Base-by-base conservation (phyloP, 2,888 invertebrate species). In the Drosophila diplacantha region DNA sequence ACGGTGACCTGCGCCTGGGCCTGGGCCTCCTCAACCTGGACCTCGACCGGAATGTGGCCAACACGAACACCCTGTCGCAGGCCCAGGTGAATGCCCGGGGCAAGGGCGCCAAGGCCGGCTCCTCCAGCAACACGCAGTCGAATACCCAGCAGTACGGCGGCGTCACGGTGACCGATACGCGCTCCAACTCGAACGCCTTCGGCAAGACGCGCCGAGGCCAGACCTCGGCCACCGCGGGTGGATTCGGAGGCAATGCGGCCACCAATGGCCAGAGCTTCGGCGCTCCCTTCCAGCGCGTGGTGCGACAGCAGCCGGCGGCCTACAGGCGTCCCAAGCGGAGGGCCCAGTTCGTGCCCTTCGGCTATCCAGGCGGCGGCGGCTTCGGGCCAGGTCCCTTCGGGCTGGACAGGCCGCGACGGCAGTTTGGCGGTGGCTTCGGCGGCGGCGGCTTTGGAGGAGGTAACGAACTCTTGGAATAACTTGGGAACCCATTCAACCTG, bases 11-110 rank as follows among this genome's bases (percentile, higher is more conserved):
- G 2, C 71, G 75, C 0, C 44, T 88, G 0, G 85, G 84, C 3
- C 63, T 88, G n/a, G 87, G 88, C 3, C 41, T 82, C 7, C 68
- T 88, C 18, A 83, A 81, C 31, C 34, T 87, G 16, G 86, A 86
- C 50, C 60, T 87, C 20, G 72, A 82, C 7, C 73, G 68, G 12
- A 81, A 83, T n/a, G 75, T 73, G 20, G 66, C 70, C 35, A 56
- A 68, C 39, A 31, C 53, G 37, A 70, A 73, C 3, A 52, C 82
- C 1, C 38, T 73, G 20, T 54, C 75, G 2, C 72, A 77, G 54
- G 85, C 83, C 0, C 61, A 74, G 57, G 87, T 82, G 0, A 80
- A 84, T 39, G 87, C 87, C 1, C 74, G 85, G 32, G 88, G 87
- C 3, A 62, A 52, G 6, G 85, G 84, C 2, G 82, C 84, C 0